These are phyloP conservation scores for Actenoides hombroni DNA, from an alignment of 2,113 vertebrate genomes.

Conservation along the genomic window DNA sequence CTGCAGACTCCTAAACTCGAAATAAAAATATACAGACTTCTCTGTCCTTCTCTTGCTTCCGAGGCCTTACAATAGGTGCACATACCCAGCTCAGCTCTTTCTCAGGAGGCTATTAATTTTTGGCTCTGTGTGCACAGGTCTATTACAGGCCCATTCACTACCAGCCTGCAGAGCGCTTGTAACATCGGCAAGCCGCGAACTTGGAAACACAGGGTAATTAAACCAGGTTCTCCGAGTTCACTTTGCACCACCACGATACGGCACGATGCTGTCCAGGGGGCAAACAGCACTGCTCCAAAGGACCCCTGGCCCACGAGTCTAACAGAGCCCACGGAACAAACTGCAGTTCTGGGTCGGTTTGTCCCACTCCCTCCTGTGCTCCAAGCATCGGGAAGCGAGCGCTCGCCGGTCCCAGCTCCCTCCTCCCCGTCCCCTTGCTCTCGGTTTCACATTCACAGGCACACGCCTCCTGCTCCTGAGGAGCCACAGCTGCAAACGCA, in stretches of 20 bases:
- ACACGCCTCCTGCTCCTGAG: not conserved
- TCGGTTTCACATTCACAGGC: constrained; percentile 2
- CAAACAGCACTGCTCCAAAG: not conserved
- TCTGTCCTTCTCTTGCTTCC: not conserved
- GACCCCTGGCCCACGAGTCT: not conserved
- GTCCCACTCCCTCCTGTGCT: not conserved
- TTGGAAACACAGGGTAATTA: not conserved
- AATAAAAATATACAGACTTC: not conserved
- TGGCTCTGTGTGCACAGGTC: not conserved
- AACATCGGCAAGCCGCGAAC: fast-evolving
- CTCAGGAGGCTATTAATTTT: not conserved
- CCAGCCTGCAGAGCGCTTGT: not conserved
- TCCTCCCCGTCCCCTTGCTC: not conserved
- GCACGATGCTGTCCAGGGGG: fast-evolving
- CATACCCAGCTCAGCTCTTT: constrained; percentile 29
- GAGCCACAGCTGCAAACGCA: constrained; percentile 64
- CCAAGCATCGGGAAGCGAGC: fast-evolving
- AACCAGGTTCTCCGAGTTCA: not conserved
- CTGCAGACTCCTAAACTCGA: not conserved
- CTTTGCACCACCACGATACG: fast-evolving
- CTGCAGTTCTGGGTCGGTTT: fast-evolving
- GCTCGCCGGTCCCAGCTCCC: fast-evolving
- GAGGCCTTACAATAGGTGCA: not conserved
- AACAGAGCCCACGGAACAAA: not conserved
- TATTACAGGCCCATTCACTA: not conserved